Evolutionary conservation across 2,888 invertebrate genomes (phyloP).

Genomic region (Glomeris marginata): DNA sequence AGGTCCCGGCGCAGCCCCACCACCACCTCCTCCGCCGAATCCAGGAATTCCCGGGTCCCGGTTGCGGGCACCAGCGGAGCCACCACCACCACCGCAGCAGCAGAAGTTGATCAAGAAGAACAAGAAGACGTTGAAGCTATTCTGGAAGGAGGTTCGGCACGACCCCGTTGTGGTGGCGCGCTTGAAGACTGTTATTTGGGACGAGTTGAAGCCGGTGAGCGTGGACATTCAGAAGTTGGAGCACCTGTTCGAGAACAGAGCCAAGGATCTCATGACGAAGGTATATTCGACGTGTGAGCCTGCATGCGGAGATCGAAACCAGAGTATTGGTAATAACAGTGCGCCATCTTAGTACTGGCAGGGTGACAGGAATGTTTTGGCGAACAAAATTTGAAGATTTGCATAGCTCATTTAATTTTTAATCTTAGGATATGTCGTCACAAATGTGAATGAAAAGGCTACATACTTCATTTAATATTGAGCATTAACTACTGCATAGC

Average conservation of each 20-base stretch:
- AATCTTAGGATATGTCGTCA: no score
- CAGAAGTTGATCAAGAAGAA: constrained; percentile 34
- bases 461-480: no score
- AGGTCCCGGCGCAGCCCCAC: constrained; percentile 20
- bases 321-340: no score
- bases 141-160: constrained; percentile 71
- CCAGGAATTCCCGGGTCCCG: constrained; percentile 25
- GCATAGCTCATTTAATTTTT: no score
- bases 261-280: constrained; percentile 89
- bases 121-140: constrained; percentile 92
- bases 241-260: constrained; percentile 90
- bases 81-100: constrained; percentile 22
- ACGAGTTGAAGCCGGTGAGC: constrained; percentile 64
- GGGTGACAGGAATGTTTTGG: no score
- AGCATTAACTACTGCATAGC: no score
- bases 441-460: no score
- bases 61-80: constrained; percentile 23
- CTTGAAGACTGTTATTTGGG: constrained; percentile 54
- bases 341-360: no score
- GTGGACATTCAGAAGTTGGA: constrained; percentile 88
- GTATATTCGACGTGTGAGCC: no score
- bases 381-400: no score
- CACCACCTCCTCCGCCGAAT: constrained; percentile 17
- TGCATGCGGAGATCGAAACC: no score
- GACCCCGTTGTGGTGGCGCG: constrained; percentile 22